Base-by-base conservation (phyloP, 2,888 invertebrate species). In the Beris morrisii region DNA sequence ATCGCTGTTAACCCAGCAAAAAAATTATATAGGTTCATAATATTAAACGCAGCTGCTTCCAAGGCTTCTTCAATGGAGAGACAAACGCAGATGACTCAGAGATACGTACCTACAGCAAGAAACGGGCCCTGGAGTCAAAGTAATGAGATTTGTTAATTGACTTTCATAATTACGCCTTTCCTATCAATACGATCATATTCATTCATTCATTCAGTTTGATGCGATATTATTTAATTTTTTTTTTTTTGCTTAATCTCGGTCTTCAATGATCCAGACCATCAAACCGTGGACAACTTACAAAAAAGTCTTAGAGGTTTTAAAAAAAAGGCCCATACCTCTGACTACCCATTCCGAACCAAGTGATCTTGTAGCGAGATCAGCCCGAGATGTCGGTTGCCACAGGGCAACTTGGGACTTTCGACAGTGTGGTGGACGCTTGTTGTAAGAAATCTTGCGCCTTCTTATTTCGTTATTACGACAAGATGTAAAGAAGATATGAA, bases 151-250 rank as follows among this genome's bases (percentile, higher is more conserved):
- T 58, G 52, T 61, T 66, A 66, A 66, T 66, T 66, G 66, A 66
- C 66, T 66, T 66, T 66, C 54, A 61, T 66, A 66, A 66, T 66
- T 61, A 66, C 45, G 61, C 61, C 61, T 61, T 66, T 66, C 28
- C 22, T 15, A 28, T 22, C 52, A 28, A 52, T 52, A 28, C 22
- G 12, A 52, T 52, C 52, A 28, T 22, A 5, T 52, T 28, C 28
- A 52, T 52, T 52, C n/a, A 13, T 50, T 50, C 28, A 22, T 22
- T 22, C 52, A 28, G 13, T 28, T 52, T 12, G 28, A 52, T 9
- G 13, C 28, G 52, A 52, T 52, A 52, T 2, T 52, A 22, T 52
- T 52, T 38, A 38, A 38, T 5, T 38, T 38, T 38, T 38, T 38
- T 38, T 38, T 38, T 38, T 9, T 38, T 22, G 22, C 22, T 38